phyloP scores from a whole-genome alignment of 2,888 invertebrate species.

The Heliconius hortense region DNA sequence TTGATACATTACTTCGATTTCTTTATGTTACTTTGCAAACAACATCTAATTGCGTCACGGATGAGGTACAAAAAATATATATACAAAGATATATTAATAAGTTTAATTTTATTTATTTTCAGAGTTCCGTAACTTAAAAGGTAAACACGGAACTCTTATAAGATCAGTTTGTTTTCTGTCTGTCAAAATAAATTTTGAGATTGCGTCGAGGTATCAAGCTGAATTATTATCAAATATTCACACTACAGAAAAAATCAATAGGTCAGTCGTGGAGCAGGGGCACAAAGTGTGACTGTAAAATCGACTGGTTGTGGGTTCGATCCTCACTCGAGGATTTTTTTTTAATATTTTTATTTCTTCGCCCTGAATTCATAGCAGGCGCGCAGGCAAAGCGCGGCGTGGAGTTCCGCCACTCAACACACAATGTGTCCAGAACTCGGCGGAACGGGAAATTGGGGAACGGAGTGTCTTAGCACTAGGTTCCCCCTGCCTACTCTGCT shows the following conservation, averaged over 20 bases:
- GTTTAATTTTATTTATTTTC: not conserved
- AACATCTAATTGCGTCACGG: not conserved
- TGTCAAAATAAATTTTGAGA: not conserved
- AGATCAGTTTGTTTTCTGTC: not conserved
- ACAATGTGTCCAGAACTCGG: not conserved
- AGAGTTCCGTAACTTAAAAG: not conserved
- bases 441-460: not conserved
- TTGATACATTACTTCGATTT: too few relatives aligned
- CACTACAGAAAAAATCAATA: not conserved
- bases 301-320: too few relatives aligned
- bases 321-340: too few relatives aligned
- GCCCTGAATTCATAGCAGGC: too few relatives aligned
- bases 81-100: not conserved
- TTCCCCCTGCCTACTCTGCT: constrained; percentile 1
- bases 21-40: not conserved
- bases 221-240: not conserved
- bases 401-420: too few relatives aligned
- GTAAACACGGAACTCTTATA: not conserved
- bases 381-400: too few relatives aligned
- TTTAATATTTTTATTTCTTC: too few relatives aligned
- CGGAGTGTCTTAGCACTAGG: not conserved
- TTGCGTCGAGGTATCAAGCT: too few relatives aligned
- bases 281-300: too few relatives aligned
- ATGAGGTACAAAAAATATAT: not conserved
- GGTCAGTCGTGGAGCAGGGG: too few relatives aligned